Percentiles rank a stretch among this genome's conserved stretches.
Conservation (phyloP, 2,888 invertebrate species). For the Tuberolachnus salignus region DNA sequence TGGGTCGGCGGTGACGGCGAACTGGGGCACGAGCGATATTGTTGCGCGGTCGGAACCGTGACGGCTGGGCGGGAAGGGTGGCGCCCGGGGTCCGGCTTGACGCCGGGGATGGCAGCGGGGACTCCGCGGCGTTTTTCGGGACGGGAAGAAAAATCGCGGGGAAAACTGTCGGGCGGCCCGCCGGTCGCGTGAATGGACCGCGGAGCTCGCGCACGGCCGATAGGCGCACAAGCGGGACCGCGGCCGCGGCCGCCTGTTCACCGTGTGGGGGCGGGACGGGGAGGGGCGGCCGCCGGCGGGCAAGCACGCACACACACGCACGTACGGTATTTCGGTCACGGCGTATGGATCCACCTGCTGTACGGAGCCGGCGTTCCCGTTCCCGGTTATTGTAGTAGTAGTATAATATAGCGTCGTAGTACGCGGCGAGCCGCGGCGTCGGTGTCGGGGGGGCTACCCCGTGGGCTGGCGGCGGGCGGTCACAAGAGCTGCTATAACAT, state of each 20-base stretch:
- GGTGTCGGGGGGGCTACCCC: background rate
- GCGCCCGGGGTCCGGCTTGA: background rate
- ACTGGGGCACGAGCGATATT: background rate
- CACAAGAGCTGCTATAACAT: slow-evolving; percentile 6
- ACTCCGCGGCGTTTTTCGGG: background rate
- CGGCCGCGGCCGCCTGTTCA: background rate
- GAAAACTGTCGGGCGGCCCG: background rate
- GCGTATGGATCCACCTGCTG: slow-evolving; percentile 52
- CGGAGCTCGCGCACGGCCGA: background rate
- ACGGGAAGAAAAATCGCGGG: background rate
- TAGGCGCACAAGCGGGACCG: background rate
- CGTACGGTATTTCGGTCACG: slow-evolving; percentile 43
- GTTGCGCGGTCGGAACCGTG: background rate
- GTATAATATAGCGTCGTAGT: background rate
- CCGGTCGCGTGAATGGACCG: slow-evolving; percentile 1
- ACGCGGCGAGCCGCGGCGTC: slow-evolving; percentile 8
- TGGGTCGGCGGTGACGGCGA: background rate
- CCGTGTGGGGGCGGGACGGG: background rate
- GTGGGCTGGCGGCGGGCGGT: background rate
- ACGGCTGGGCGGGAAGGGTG: background rate
- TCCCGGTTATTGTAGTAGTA: background rate
- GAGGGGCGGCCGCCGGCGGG: background rate
- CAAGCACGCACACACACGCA: background rate
- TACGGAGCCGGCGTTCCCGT: background rate
- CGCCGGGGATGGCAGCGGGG: background rate